Percentiles rank a stretch among this genome's conserved stretches.
Conservation (phyloP, 2,113 vertebrate species). For the Anolis sagrei region DNA sequence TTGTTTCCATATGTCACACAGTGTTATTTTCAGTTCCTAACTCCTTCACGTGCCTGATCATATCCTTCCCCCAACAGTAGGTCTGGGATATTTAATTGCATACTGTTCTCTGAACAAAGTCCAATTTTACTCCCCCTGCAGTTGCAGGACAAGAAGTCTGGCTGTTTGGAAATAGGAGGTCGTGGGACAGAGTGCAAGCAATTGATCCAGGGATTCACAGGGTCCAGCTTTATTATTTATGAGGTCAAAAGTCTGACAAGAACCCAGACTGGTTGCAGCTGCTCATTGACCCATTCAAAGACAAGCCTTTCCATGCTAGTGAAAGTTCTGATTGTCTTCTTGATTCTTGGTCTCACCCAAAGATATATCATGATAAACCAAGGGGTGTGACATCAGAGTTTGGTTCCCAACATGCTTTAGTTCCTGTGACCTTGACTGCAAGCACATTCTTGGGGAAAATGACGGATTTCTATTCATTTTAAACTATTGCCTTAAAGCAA, state of each 20-base stretch:
- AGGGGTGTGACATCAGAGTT: background rate
- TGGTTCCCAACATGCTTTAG: background rate
- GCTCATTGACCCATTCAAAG: conserved; percentile 38
- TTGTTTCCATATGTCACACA: conserved; percentile 46
- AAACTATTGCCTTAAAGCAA: no score
- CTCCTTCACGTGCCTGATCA: conserved; percentile 74
- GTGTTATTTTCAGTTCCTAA: conserved; percentile 65
- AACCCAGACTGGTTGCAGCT: conserved; percentile 58
- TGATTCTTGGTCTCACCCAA: background rate
- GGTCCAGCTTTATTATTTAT: conserved; percentile 59
- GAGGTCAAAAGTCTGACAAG: conserved; percentile 58
- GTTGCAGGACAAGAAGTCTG: conserved; percentile 69
- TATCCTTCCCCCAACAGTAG: conserved; percentile 58
- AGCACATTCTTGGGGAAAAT: background rate
- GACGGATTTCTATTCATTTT: background rate
- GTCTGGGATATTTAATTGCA: conserved; percentile 63
- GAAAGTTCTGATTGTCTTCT: conserved; percentile 47
- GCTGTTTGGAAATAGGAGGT: conserved; percentile 54
- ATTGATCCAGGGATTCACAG: conserved; percentile 55
- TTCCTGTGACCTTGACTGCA: background rate
- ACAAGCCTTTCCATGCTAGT: conserved; percentile 27
- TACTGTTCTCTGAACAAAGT: conserved; percentile 69
- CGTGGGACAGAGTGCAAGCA: conserved; percentile 74
- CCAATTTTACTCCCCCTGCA: conserved; percentile 73
- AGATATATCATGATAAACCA: background rate